phyloP scores from a whole-genome alignment of 2,113 vertebrate genomes.

The Galeopterus variegatus region DNA sequence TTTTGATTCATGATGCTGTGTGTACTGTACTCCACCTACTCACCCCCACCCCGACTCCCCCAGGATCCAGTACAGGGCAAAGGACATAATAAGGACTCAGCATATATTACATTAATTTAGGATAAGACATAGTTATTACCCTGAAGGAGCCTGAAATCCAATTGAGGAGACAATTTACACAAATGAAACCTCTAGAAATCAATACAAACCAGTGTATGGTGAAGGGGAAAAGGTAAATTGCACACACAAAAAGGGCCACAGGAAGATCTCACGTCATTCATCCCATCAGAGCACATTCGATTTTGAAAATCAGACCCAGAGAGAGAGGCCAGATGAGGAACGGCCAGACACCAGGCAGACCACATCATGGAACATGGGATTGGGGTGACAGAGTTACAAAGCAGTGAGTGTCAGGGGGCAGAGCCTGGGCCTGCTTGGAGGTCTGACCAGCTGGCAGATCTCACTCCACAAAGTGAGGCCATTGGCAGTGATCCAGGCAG shows the following conservation, averaged over 20 bases:
- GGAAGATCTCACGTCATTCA: background rate
- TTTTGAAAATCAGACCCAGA: background rate
- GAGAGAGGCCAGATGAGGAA: background rate
- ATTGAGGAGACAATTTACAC: background rate
- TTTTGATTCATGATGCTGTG: background rate
- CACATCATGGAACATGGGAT: background rate
- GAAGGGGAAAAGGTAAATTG: background rate
- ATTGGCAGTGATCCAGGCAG: background rate
- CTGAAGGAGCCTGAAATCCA: conserved; percentile 25
- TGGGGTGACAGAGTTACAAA: background rate
- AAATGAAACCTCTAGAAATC: conserved; percentile 51
- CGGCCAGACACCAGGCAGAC: background rate
- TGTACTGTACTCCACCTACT: background rate
- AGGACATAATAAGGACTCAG: background rate
- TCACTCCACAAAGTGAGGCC: background rate
- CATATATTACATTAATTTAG: background rate
- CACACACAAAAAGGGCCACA: background rate
- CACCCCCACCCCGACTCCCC: background rate
- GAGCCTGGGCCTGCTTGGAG: background rate
- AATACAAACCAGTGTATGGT: background rate
- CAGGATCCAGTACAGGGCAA: background rate
- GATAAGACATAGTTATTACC: background rate
- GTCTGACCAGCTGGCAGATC: background rate
- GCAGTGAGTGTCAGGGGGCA: background rate
- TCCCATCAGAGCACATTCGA: background rate